Evolutionary conservation across 2,113 vertebrate species (phyloP), one percentile per base, ranked within the genome.

Genomic region (Rhinolophus sinicus): DNA sequence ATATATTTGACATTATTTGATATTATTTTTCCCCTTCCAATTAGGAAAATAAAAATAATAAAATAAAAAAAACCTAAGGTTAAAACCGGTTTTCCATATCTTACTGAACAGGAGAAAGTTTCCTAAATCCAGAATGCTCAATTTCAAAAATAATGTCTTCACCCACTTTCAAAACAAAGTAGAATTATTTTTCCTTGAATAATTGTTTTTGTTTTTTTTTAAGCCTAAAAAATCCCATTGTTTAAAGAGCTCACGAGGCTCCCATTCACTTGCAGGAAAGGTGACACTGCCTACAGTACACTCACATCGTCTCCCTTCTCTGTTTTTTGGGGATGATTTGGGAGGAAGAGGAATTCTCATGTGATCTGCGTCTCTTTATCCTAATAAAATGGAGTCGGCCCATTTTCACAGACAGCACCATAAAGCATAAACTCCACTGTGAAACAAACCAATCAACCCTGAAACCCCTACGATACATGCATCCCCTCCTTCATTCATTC

Each of bases 361-460:
- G 95, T 86, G 89, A 98, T 98, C 97, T 97, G 96, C 84, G 97
- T 97, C 95, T 98, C 96, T 96, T 97, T 97, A 97, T 97, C 97
- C 96, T 97, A 98, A 98, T 97, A 94, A 98, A 98, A 97, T 5
- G 65, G 65, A n/a, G 67, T 88, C 96, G 92, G 95, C 82, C 90
- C 91, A 97, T 97, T 98, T 98, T 93, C 97, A 97, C 8, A 95
- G 97, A 97, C 96, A 97, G 67, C 81, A 90, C 92, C 52, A 78
- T 93, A 97, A 98, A 98, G 96, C 98, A 97, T 72, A 92, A 96
- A 97, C 78, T 94, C 93, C 96, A 93, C 94, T 78, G 88, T 44
- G 97, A 97, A 98, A 85, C 94, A 94, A 97, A 97, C 96, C 97
- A 96, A 98, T 97, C 98, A 97, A 95, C 94, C 97, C 94, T 88